Evolutionary conservation across 2,797 vertebrate genomes (phyloP).

Genomic region (Chelonia mydas): DNA sequence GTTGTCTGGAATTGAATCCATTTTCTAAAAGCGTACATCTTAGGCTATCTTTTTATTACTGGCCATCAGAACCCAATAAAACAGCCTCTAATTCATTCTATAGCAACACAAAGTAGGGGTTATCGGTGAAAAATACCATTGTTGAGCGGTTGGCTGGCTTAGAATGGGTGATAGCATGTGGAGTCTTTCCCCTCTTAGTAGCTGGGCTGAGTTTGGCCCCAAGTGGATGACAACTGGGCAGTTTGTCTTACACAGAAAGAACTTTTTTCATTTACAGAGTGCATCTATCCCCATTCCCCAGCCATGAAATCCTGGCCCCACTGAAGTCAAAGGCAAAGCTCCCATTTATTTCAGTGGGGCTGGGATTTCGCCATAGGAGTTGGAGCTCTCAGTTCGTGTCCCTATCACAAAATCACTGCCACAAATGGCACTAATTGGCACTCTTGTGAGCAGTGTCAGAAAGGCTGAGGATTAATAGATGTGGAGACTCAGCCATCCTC

Average conservation of each 20-base stretch:
- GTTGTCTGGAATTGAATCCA: conserved; percentile 34
- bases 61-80: neutral
- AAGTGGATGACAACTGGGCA: conserved; percentile 23
- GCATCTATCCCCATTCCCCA: neutral
- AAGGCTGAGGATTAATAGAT: neutral
- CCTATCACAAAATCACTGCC: conserved; percentile 1
- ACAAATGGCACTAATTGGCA: neutral
- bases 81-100: conserved; percentile 44
- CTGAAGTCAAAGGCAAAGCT: neutral
- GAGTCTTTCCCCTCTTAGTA: neutral
- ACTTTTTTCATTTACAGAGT: neutral
- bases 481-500: neutral
- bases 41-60: conserved; percentile 29
- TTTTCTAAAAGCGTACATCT: conserved; percentile 46
- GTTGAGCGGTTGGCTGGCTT: neutral
- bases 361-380: neutral
- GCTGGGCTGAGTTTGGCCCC: neutral
- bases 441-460: neutral
- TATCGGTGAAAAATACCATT: conserved; percentile 13
- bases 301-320: conserved; percentile 3
- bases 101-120: conserved; percentile 50
- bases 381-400: neutral
- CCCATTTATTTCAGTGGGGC: neutral
- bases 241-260: conserved; percentile 9
- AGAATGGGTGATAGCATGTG: neutral